phyloP scores from a whole-genome alignment of 30 jellyfish, hydroid and myxozoan species.

The Turritopsis rubra region DNA sequence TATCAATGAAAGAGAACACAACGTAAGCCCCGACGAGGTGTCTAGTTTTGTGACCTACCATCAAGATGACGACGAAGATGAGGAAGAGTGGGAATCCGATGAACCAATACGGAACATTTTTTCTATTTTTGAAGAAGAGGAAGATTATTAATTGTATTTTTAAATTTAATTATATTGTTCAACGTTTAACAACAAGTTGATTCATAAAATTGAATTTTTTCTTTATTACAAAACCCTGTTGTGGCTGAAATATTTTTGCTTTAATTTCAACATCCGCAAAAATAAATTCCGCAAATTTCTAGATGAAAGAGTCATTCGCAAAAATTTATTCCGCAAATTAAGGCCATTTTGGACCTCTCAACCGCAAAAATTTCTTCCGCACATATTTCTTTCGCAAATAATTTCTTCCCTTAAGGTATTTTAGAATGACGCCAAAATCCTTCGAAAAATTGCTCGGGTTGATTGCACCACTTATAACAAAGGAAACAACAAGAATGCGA shows the following conservation, averaged over 20 bases:
- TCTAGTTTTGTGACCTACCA: neutral
- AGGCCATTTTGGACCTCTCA: neutral
- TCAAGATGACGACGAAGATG: conserved; percentile 6
- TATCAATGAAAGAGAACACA: neutral
- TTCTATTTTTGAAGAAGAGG: neutral
- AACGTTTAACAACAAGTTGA: neutral
- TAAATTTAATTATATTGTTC: neutral
- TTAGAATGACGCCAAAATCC: too few species aligned
- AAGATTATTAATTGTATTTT: neutral
- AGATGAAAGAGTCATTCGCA: neutral
- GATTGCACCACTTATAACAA: too few species aligned
- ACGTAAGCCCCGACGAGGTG: neutral
- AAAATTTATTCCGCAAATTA: neutral
- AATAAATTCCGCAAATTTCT: neutral
- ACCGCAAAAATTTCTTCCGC: neutral
- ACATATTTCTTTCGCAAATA: neutral
- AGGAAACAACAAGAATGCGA: too few species aligned
- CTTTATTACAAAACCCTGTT: neutral
- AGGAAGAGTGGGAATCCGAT: conserved; percentile 11
- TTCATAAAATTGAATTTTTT: neutral
- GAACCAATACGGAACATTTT: neutral
- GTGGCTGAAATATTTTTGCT: neutral
- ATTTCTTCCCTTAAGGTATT: neutral
- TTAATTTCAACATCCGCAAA: neutral
- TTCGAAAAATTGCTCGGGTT: too few species aligned